A percentile compares a stretch with the other conserved stretches of the same genome.
Conservation (phyloP, 1,140 invertebrate species). For the Microplitis demolitor region DNA sequence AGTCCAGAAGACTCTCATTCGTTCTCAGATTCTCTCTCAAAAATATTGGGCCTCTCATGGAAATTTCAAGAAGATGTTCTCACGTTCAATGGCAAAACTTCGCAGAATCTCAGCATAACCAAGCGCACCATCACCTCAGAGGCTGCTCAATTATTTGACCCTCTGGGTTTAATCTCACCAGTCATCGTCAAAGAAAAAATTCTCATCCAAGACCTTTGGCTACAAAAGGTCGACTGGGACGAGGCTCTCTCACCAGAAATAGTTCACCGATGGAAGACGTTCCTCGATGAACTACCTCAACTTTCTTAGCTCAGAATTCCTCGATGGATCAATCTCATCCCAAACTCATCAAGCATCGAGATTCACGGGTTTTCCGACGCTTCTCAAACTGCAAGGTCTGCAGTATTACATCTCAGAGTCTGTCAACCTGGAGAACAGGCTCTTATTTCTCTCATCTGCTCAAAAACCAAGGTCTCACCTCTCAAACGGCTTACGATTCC, state of each 20-base stretch:
- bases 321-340: slow-evolving; percentile 8
- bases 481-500: slow-evolving; percentile 26
- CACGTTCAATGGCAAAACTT: no score
- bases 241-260: slow-evolving; percentile 15
- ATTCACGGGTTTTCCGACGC: slow-evolving; percentile 42
- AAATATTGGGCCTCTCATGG: not conserved
- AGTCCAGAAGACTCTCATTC: not conserved
- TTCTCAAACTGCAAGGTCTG: slow-evolving; percentile 21
- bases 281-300: slow-evolving; percentile 17
- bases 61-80: no score
- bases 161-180: no score
- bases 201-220: no score
- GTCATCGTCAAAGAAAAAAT: no score
- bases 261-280: not conserved
- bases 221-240: slow-evolving; percentile 28
- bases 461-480: slow-evolving; percentile 46
- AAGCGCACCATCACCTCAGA: no score
- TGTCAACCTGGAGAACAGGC: no score
- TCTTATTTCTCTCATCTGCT: slow-evolving; percentile 28
- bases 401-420: no score
- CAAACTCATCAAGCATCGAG: slow-evolving; percentile 9
- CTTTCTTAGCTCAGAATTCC: slow-evolving; percentile 19
- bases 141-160: no score
- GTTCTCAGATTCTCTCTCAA: not conserved
- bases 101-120: no score